A percentile compares a stretch with the other conserved stretches of the same genome.
These are phyloP conservation scores for Drosophila miranda DNA, from an alignment of 1,140 invertebrate species.

Conservation along the genomic window DNA sequence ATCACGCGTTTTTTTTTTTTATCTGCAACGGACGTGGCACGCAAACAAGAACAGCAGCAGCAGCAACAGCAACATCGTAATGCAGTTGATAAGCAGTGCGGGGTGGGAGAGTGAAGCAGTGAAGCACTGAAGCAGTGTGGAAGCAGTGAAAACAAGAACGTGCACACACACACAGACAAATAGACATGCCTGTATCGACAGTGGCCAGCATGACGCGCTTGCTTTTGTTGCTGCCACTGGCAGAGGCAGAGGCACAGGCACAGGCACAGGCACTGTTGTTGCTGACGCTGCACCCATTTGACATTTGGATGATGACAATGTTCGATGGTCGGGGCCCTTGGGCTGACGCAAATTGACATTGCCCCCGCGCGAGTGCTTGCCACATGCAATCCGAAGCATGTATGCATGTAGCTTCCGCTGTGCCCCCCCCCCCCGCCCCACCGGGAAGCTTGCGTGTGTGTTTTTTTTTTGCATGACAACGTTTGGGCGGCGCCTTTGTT, in stretches of 20 bases:
- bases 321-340: constrained; percentile 46
- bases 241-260: no score
- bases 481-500: constrained; percentile 71
- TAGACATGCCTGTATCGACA: constrained; percentile 46
- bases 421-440: constrained; percentile 2
- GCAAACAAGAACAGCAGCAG: constrained; percentile 30
- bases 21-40: constrained; percentile 73
- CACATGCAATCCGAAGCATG: constrained; percentile 36
- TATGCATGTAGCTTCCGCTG: constrained; percentile 28
- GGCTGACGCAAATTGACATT: constrained; percentile 68
- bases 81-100: constrained; percentile 58
- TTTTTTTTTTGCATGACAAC: constrained; percentile 49
- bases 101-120: background rate
- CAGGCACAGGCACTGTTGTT: background rate
- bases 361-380: constrained; percentile 32
- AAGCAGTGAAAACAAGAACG: background rate
- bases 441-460: background rate
- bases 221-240: constrained; percentile 9
- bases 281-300: constrained; percentile 63
- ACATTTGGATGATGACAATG: constrained; percentile 57
- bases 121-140: no score
- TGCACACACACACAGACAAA: constrained; percentile 5
- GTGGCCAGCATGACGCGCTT: constrained; percentile 39
- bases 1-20: constrained; percentile 66
- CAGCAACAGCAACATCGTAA: constrained; percentile 15